Percentiles rank a stretch among this genome's conserved stretches.
phyloP scores from a whole-genome alignment of 2,888 invertebrate species.

The Subacronicta megacephala region DNA sequence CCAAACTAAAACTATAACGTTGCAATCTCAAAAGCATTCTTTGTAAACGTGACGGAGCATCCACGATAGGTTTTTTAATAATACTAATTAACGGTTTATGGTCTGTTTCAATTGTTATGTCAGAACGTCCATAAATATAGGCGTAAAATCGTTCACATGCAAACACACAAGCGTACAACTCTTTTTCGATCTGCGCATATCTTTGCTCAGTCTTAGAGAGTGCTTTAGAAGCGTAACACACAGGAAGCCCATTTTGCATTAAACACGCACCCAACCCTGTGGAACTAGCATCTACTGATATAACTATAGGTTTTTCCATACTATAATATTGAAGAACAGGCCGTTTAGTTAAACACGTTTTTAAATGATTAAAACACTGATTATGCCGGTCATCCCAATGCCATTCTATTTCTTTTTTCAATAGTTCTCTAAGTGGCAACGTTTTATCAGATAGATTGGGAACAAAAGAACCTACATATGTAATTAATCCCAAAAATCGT shows the following conservation, averaged over 20 bases:
- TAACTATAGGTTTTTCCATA: constrained; percentile 30
- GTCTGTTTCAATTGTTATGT: constrained; percentile 27
- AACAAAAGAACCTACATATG: constrained; percentile 50
- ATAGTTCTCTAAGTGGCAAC: constrained; percentile 33
- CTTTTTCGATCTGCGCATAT: constrained; percentile 50
- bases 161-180: constrained; percentile 44
- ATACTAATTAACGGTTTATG: constrained; percentile 14
- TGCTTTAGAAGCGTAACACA: constrained; percentile 47
- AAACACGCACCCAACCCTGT: constrained; percentile 48
- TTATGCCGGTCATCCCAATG: constrained; percentile 41
- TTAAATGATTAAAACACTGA: constrained; percentile 20
- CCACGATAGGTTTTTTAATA: constrained; percentile 38
- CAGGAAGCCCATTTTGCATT: constrained; percentile 40
- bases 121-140: constrained; percentile 19
- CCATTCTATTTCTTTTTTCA: constrained; percentile 46
- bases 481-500: constrained; percentile 50
- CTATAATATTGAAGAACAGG: constrained; percentile 47
- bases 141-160: constrained; percentile 10
- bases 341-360: constrained; percentile 17
- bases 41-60: constrained; percentile 32
- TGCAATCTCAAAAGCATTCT: constrained; percentile 47
- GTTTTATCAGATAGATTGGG: constrained; percentile 51
- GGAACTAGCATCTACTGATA: constrained; percentile 35
- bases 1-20: constrained; percentile 40
- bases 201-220: constrained; percentile 38